phyloP scores from a whole-genome alignment of 35 echinoderm and acorn worm genomes.

The Heliocidaris tuberculata region DNA sequence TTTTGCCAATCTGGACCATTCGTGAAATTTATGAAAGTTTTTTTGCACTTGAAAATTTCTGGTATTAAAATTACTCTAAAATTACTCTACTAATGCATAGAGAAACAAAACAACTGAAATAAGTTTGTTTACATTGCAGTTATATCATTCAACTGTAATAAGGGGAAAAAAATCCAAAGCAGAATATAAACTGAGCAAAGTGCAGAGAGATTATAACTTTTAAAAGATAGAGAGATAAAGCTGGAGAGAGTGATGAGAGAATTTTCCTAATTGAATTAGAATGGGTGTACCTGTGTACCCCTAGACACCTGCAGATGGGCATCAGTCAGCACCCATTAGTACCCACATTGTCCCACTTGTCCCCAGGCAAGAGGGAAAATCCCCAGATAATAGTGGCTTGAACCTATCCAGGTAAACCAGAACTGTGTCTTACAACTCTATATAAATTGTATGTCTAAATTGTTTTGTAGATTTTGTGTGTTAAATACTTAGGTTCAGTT shows the following conservation, averaged over 20 bases:
- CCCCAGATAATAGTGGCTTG: background rate
- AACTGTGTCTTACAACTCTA: background rate
- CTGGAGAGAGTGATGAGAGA: constrained; percentile 32
- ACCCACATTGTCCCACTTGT: constrained; percentile 23
- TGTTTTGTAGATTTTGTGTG: background rate
- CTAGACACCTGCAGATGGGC: constrained; percentile 4
- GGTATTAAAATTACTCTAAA: too few species aligned
- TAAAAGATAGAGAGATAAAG: constrained; percentile 22
- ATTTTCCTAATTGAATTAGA: constrained; percentile 43
- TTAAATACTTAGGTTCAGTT: background rate
- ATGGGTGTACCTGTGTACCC: background rate
- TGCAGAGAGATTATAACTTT: background rate
- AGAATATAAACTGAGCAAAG: background rate
- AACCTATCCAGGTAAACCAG: background rate
- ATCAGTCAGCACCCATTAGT: constrained; percentile 24
- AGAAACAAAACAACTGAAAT: background rate
- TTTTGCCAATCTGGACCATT: too few species aligned
- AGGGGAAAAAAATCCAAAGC: background rate
- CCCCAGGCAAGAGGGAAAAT: background rate
- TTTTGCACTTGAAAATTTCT: too few species aligned
- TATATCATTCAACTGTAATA: background rate
- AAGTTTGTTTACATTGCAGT: constrained; percentile 17
- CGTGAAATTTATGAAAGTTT: too few species aligned
- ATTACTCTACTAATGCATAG: too few species aligned
- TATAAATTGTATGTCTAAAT: background rate